These are phyloP conservation scores for Diachasmimorpha longicaudata DNA, from an alignment of 1,140 invertebrate genomes.

Conservation along the genomic window DNA sequence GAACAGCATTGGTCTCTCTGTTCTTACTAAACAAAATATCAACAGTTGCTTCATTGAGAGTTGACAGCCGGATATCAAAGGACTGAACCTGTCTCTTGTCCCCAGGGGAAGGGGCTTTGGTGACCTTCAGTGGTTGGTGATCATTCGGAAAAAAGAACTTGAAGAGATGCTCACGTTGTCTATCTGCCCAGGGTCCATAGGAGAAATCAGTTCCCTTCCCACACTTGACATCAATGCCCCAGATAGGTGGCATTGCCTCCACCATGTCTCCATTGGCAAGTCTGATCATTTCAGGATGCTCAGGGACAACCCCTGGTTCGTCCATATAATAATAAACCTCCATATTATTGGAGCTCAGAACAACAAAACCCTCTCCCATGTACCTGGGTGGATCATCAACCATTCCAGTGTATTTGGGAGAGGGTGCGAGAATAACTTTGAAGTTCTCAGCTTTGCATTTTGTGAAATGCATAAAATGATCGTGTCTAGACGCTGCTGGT, in stretches of 20 bases:
- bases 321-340: conserved; percentile 97
- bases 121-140: conserved; percentile 78
- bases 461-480: conserved; percentile 95
- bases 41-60: conserved; percentile 89
- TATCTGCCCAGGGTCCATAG: conserved; percentile 97
- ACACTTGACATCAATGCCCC: conserved; percentile 95
- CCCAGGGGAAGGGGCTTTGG: conserved; percentile 80
- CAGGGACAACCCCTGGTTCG: conserved; percentile 87
- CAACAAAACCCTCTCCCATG: conserved; percentile 98
- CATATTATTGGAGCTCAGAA: conserved; percentile 93
- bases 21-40: conserved; percentile 97
- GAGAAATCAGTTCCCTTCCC: conserved; percentile 97
- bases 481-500: conserved; percentile 88
- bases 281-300: conserved; percentile 87
- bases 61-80: conserved; percentile 91
- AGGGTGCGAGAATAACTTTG: conserved; percentile 91
- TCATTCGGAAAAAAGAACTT: conserved; percentile 96
- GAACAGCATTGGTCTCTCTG: conserved; percentile 95
- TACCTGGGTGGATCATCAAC: conserved; percentile 94
- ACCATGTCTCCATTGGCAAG: conserved; percentile 93
- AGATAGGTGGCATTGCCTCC: conserved; percentile 88
- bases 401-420: conserved; percentile 91
- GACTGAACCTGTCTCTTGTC: conserved; percentile 87
- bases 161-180: conserved; percentile 93
- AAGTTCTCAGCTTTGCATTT: conserved; percentile 96